Conservation (phyloP, 2,113 vertebrate species). For the Pandion haliaetus region DNA sequence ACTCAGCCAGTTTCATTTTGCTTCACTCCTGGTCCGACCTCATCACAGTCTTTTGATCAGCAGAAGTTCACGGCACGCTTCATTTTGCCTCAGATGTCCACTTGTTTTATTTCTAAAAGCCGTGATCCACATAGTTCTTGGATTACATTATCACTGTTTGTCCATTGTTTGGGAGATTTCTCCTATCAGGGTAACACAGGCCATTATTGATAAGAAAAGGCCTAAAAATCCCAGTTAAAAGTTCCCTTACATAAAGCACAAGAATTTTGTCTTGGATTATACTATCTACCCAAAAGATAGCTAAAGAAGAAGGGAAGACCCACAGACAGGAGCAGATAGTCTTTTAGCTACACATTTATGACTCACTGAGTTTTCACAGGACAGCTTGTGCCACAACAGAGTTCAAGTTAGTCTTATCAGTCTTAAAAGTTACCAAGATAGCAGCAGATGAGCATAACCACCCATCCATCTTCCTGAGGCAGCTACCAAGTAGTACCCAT, state of each 20-base stretch:
- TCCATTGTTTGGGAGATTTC: background rate
- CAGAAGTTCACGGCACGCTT: background rate
- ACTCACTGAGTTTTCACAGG: background rate
- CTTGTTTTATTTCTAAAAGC: background rate
- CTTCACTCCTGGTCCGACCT: background rate
- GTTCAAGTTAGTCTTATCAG: background rate
- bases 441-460: background rate
- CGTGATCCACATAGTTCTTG: background rate
- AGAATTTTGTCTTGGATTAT: background rate
- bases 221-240: background rate
- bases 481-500: background rate
- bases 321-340: accelerated
- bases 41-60: accelerated
- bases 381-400: background rate
- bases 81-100: background rate
- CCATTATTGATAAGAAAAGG: background rate
- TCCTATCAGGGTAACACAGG: background rate
- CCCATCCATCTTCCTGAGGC: background rate
- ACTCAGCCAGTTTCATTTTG: accelerated
- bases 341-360: background rate
- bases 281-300: background rate
- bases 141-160: background rate
- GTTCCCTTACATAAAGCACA: background rate
- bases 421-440: background rate
- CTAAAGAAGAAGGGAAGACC: background rate